A percentile compares a stretch with the other conserved stretches of the same genome.
These are phyloP conservation scores for Girardia tigrina DNA, from an alignment of 2,888 invertebrate genomes.

Conservation along the genomic window DNA sequence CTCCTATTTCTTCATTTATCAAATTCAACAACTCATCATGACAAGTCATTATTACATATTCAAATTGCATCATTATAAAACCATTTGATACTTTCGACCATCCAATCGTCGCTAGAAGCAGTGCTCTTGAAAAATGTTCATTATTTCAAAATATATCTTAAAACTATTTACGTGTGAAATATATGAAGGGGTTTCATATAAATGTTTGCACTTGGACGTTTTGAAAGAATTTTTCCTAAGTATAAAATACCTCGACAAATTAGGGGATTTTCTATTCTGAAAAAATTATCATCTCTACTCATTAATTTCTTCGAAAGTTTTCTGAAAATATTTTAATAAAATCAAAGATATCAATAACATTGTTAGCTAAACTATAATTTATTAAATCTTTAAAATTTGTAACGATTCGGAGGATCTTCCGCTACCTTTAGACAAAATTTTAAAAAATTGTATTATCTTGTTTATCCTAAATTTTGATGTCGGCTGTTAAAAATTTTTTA, in stretches of 20 bases:
- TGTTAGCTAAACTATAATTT: no score
- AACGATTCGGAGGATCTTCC: no score
- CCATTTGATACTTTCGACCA: background rate
- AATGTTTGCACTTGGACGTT: background rate
- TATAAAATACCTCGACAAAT: slow-evolving; percentile 11
- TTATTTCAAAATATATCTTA: background rate
- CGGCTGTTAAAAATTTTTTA: no score
- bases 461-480: no score
- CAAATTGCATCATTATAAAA: background rate
- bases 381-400: no score
- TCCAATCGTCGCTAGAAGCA: background rate
- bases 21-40: background rate
- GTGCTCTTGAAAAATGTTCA: background rate
- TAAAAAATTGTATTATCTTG: no score
- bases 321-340: no score
- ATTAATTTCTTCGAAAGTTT: background rate
- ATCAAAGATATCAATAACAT: no score
- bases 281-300: background rate
- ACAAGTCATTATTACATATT: background rate
- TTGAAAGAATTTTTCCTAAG: background rate
- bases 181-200: background rate
- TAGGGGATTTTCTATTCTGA: background rate
- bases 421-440: no score
- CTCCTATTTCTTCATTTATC: background rate
- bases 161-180: background rate